Percentiles rank a stretch among this genome's conserved stretches.
Conservation (phyloP, 2,797 vertebrate species). For the Erethizon dorsatum region DNA sequence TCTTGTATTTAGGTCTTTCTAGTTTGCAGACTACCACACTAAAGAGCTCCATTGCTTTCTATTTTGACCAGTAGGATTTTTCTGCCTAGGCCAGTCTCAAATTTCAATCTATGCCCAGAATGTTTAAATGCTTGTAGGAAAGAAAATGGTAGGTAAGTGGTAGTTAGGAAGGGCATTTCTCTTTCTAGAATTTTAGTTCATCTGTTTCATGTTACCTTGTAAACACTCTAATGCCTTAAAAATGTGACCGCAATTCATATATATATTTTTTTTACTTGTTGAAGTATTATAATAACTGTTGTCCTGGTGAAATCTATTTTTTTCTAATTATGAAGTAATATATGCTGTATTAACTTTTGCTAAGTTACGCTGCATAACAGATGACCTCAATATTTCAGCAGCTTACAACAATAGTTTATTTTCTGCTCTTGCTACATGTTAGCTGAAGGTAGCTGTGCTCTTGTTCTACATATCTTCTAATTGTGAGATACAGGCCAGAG, state of each 20-base stretch:
- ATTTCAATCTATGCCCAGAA: background rate
- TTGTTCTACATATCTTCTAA: conserved; percentile 72
- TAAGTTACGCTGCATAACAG: conserved; percentile 51
- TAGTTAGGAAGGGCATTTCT: conserved; percentile 33
- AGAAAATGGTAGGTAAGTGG: conserved; percentile 47
- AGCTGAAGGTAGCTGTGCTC: background rate
- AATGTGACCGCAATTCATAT: conserved; percentile 44
- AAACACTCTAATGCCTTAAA: conserved; percentile 65
- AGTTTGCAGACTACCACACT: background rate
- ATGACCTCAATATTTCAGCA: conserved; percentile 72
- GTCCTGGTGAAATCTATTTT: conserved; percentile 58
- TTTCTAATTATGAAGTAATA: conserved; percentile 54
- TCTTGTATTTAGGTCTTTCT: conserved; percentile 51
- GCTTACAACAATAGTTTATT: conserved; percentile 56
- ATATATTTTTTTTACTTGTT: background rate
- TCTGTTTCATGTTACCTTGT: conserved; percentile 52
- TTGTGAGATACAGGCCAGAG: conserved; percentile 60
- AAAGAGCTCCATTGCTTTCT: conserved; percentile 51
- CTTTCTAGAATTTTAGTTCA: conserved; percentile 65
- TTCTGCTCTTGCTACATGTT: conserved; percentile 60
- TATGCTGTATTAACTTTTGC: conserved; percentile 59
- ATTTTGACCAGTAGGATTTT: conserved; percentile 9
- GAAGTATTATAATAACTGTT: conserved; percentile 52
- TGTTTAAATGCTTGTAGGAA: conserved; percentile 35
- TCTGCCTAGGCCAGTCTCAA: background rate